A percentile compares a stretch with the other conserved stretches of the same genome.
Conservation (phyloP, 2,888 invertebrate species). For the Ectobius pallidus region DNA sequence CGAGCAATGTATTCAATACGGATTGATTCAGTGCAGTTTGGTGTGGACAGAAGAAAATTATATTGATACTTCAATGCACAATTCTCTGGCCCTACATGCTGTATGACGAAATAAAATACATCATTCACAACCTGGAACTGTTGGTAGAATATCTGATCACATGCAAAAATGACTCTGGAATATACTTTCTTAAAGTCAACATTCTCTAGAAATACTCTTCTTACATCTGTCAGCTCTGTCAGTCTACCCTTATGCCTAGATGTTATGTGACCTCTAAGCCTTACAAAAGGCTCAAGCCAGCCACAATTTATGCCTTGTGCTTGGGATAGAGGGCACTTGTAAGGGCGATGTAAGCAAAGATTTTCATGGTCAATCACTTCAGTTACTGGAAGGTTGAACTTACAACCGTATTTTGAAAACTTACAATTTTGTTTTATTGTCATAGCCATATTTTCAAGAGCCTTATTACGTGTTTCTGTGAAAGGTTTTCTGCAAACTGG, state of each 20-base stretch:
- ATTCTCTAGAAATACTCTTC: no score
- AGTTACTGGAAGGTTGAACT: neutral
- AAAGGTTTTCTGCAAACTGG: neutral
- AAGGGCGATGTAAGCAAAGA: neutral
- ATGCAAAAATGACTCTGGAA: neutral
- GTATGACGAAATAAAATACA: neutral
- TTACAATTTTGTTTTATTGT: neutral
- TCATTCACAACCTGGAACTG: neutral
- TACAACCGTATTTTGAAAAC: neutral
- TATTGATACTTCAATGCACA: no score
- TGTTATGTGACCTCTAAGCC: neutral
- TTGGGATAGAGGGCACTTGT: neutral
- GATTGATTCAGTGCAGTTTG: no score
- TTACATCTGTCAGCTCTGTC: neutral
- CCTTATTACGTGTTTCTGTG: neutral
- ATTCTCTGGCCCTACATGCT: neutral
- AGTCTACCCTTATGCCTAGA: neutral
- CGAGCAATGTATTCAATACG: no score
- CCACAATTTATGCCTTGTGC: neutral
- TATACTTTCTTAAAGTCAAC: no score
- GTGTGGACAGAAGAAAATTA: no score
- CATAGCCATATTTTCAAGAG: neutral
- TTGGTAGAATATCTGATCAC: neutral
- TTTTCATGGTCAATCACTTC: neutral
- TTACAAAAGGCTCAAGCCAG: no score